Conservation (phyloP, 2,888 invertebrate genomes). For the Helobdella robusta region DNA sequence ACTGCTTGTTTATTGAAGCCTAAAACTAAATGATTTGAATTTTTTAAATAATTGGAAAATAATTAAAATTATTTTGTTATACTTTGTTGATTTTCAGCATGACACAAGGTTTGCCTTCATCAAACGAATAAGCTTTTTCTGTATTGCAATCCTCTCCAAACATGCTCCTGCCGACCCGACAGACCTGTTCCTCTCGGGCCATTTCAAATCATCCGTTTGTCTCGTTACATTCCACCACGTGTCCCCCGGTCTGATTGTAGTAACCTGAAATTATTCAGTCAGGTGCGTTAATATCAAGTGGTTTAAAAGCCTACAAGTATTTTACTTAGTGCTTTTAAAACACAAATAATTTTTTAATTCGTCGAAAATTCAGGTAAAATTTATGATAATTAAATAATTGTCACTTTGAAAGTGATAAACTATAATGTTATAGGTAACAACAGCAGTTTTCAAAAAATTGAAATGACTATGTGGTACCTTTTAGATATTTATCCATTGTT, state of each 20-base stretch:
- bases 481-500: conserved; percentile 22
- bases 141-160: conserved; percentile 26
- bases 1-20: too few relatives aligned
- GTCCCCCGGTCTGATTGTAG: conserved; percentile 24
- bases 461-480: conserved; percentile 20
- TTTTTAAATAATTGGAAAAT: too few relatives aligned
- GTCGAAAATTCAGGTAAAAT: not conserved
- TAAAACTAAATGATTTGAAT: too few relatives aligned
- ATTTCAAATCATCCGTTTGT: not conserved
- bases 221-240: conserved; percentile 24
- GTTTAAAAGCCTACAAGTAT: not conserved
- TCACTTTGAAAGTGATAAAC: conserved; percentile 23
- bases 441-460: not conserved
- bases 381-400: not conserved
- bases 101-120: conserved; percentile 33
- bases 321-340: not conserved
- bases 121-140: conserved; percentile 26
- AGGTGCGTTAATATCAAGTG: not conserved
- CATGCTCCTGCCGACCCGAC: conserved; percentile 6
- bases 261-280: conserved; percentile 7
- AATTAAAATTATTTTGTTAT: too few relatives aligned
- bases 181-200: conserved; percentile 14
- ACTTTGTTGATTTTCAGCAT: conserved; percentile 34
- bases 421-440: not conserved
- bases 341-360: not conserved